phyloP scores from a whole-genome alignment of 2,797 vertebrate genomes.

The Poeciliopsis infans region DNA sequence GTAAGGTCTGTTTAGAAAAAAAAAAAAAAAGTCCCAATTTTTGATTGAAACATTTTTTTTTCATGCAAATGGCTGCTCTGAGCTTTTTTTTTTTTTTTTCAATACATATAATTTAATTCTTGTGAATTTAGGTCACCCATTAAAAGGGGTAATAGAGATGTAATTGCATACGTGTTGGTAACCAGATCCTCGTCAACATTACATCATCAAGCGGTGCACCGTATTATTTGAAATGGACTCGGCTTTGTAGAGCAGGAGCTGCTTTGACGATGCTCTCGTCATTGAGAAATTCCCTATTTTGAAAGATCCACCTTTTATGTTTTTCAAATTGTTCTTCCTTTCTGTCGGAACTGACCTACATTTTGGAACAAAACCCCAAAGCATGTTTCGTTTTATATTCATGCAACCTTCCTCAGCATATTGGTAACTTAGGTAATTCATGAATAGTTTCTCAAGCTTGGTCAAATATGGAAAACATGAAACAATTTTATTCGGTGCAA shows the following conservation, averaged over 20 bases:
- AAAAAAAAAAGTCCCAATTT: background rate
- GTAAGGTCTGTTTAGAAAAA: constrained; percentile 69
- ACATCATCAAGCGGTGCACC: background rate
- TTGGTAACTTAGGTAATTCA: too few species aligned
- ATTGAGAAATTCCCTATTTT: background rate
- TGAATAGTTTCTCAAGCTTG: too few species aligned
- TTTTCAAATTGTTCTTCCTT: background rate
- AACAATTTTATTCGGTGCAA: too few species aligned
- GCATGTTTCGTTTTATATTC: background rate
- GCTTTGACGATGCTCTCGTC: background rate
- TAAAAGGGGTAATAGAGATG: background rate
- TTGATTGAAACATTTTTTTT: background rate
- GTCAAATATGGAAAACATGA: too few species aligned
- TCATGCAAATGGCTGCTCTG: background rate
- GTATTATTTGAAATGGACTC: background rate
- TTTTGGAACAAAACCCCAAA: background rate
- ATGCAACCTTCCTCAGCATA: background rate
- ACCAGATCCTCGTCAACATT: background rate
- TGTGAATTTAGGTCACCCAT: background rate
- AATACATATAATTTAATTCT: background rate
- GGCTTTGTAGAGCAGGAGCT: background rate
- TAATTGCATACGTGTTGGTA: background rate
- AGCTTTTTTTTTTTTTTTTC: background rate
- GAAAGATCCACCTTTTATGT: background rate
- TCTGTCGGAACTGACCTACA: background rate